Evolutionary conservation across 2,113 vertebrate genomes (phyloP), one percentile per base, ranked within the genome.

Genomic region (Neodon shergylaensis): DNA sequence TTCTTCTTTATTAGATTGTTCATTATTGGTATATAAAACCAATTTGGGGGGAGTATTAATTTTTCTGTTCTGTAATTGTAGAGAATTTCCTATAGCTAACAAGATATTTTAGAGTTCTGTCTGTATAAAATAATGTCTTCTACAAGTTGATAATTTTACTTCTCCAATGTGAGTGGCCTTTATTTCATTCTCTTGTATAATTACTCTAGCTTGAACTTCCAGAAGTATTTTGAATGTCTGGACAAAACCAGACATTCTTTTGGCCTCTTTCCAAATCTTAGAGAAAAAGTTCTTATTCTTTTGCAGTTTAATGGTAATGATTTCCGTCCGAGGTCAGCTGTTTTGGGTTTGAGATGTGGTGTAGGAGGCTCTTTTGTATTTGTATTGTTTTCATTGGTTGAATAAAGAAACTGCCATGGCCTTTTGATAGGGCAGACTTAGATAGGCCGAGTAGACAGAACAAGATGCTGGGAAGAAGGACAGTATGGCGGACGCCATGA

Each of bases 161-260:
- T 81, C 11, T 73, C 31, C 5, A n/a, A 44, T 52, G 28, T 82
- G 13, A n/a, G 28, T 36, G 0, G 13, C 36, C 89, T 76, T 83
- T 36, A 74, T 92, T 73, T 88, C 28, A 54, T 92, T 73, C 63
- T 88, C 74, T 88, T 88, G 74, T 1, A 44, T 92, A 88, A 81
- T 65, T 91, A 47, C 21, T 81, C 52, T 33, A 28, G 42, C 10
- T 78, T 78, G 52, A 77, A 84, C 13, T 61, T 84, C 52, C 26
- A 42, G 6, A 85, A 84, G 49, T 61, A 31, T 61, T 44, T 83
- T 89, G 39, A 77, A 21, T 70, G 58, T 58, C 58, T 58, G n/a
- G 7, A 17, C 49, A 89, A 78, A 95, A 77, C 12, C 17, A 36
- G 39, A 33, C 33, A 70, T 89, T n/a, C 52, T 86, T 7, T 16